Evolutionary conservation across 2,797 vertebrate genomes (phyloP).

Genomic region (Acanthiza pusilla): DNA sequence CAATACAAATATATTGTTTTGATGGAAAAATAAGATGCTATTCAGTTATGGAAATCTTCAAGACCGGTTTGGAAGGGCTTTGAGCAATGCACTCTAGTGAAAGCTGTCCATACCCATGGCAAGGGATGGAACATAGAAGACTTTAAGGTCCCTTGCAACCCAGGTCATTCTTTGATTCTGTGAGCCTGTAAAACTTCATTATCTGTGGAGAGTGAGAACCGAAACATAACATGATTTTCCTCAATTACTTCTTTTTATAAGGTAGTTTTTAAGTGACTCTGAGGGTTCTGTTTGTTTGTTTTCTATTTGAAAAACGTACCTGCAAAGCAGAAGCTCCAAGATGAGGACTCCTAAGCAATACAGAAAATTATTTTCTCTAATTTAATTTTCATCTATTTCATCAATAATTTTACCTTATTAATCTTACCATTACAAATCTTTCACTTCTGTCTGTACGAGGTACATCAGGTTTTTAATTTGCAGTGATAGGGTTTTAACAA

Average conservation of each 20-base stretch:
- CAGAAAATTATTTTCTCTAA: not conserved
- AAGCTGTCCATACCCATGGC: rapidly evolving
- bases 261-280: not conserved
- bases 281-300: not conserved
- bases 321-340: not conserved
- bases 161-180: not conserved
- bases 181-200: not conserved
- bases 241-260: not conserved
- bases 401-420: not conserved
- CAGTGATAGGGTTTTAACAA: not conserved
- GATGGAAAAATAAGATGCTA: not conserved
- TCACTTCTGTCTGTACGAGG: not conserved
- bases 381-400: not conserved
- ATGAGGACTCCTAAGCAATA: not conserved
- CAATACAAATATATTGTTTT: not conserved
- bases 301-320: not conserved
- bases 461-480: not conserved
- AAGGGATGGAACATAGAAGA: not conserved
- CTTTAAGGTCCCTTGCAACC: not conserved
- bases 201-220: not conserved
- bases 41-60: not conserved
- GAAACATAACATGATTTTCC: rapidly evolving
- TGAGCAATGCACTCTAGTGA: not conserved
- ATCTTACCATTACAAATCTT: not conserved
- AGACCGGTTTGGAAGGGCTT: not conserved